Conservation (phyloP, 2,888 invertebrate genomes). For the Neelides folsomi region DNA sequence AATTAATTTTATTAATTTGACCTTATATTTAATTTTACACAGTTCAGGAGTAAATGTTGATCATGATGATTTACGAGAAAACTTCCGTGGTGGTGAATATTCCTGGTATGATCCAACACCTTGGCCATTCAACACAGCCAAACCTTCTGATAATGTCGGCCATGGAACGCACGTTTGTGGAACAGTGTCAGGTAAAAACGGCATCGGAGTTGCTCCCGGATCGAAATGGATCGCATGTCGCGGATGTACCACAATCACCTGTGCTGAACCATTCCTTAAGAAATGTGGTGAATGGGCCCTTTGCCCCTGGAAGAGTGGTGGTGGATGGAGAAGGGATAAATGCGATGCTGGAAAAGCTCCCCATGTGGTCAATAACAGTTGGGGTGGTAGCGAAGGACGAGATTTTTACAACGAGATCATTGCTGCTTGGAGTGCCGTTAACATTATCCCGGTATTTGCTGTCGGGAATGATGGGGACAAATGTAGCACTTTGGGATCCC, state of each 20-base stretch:
- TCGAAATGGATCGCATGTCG: conserved; percentile 5
- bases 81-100: conserved; percentile 1
- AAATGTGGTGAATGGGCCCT: conserved; percentile 5
- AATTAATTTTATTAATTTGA: too few relatives aligned
- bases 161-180: conserved; percentile 1
- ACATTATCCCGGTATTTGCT: conserved; percentile 9
- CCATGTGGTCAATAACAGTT: conserved; percentile 8
- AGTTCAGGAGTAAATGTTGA: background rate
- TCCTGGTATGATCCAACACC: conserved; percentile 2
- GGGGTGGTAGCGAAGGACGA: conserved; percentile 7
- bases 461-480: conserved; percentile 20
- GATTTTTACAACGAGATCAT: conserved; percentile 5
- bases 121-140: background rate
- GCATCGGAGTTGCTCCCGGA: conserved; percentile 4
- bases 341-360: conserved; percentile 5
- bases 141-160: conserved; percentile 1
- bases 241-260: background rate
- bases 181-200: background rate
- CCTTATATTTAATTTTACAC: background rate
- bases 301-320: conserved; percentile 2
- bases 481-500: conserved; percentile 17
- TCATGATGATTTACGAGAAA: background rate
- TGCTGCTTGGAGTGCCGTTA: conserved; percentile 2
- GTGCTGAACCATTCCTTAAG: background rate
- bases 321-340: background rate